phyloP scores from a whole-genome alignment of 2,888 invertebrate species.

The Eupsilia transversa region DNA sequence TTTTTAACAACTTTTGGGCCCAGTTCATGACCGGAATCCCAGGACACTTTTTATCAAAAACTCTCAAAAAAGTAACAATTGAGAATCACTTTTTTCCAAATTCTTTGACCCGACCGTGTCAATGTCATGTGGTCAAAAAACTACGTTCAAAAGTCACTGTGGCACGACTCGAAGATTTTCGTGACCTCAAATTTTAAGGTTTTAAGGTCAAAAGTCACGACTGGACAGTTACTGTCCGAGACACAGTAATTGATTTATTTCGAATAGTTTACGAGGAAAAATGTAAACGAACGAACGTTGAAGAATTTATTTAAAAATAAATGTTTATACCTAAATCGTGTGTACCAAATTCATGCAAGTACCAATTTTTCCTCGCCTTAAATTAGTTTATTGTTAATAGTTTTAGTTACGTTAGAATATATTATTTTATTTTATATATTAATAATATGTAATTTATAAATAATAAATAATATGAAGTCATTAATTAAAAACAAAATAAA shows the following conservation, averaged over 20 bases:
- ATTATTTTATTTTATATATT: no score
- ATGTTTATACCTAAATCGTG: no score
- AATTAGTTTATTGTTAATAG: no score
- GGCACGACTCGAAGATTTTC: not conserved
- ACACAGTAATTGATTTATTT: conserved; percentile 33
- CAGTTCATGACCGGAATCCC: not conserved
- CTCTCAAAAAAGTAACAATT: not conserved
- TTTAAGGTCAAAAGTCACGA: conserved; percentile 25
- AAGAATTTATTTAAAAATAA: not conserved
- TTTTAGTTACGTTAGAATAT: no score
- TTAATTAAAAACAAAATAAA: no score
- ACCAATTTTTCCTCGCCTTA: no score
- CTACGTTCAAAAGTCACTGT: not conserved
- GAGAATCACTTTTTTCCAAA: conserved; percentile 2
- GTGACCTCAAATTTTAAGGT: conserved; percentile 13
- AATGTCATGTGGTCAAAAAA: conserved; percentile 12
- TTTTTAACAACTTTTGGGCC: not conserved
- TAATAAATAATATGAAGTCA: no score
- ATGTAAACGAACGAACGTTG: not conserved
- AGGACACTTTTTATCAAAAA: conserved; percentile 1
- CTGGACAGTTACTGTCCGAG: not conserved
- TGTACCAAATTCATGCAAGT: no score
- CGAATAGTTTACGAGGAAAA: not conserved
- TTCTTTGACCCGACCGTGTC: conserved; percentile 21
- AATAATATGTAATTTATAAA: no score